phyloP scores from a whole-genome alignment of 2,113 vertebrate species.

The Camelus bactrianus region DNA sequence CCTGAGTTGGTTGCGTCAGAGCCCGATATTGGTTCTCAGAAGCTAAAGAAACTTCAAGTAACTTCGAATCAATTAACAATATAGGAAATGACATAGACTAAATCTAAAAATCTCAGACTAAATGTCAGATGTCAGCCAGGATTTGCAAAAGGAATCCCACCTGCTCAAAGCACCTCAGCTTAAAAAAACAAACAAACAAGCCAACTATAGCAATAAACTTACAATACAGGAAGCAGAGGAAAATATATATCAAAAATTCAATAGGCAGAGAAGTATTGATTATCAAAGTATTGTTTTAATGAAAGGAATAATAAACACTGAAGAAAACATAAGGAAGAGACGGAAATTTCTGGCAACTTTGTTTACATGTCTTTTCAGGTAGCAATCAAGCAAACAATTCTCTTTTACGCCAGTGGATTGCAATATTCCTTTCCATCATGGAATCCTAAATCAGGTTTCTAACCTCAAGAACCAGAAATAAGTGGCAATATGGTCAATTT shows the following conservation, averaged over 20 bases:
- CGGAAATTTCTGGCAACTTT: background rate
- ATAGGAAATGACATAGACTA: background rate
- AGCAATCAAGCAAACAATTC: background rate
- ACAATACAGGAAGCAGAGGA: background rate
- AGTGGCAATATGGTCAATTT: conserved; percentile 62
- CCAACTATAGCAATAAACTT: background rate
- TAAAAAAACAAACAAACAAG: background rate
- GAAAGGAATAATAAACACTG: background rate
- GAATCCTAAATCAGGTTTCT: conserved; percentile 63
- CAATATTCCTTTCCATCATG: conserved; percentile 55
- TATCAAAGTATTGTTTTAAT: background rate
- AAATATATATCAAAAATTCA: background rate
- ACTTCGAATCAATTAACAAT: background rate
- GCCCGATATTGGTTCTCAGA: background rate
- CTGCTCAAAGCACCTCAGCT: background rate
- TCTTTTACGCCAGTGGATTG: background rate
- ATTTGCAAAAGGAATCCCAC: conserved; percentile 11
- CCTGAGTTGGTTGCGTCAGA: background rate
- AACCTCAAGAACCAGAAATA: conserved; percentile 41
- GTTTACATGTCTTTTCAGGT: conserved; percentile 5
- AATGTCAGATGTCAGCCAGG: background rate
- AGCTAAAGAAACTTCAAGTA: background rate
- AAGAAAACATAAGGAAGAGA: conserved; percentile 6
- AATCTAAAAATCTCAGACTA: background rate
- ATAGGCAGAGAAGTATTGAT: background rate